These are phyloP conservation scores for Himalopsyche japonica DNA, from an alignment of 2,888 invertebrate genomes.

Conservation along the genomic window DNA sequence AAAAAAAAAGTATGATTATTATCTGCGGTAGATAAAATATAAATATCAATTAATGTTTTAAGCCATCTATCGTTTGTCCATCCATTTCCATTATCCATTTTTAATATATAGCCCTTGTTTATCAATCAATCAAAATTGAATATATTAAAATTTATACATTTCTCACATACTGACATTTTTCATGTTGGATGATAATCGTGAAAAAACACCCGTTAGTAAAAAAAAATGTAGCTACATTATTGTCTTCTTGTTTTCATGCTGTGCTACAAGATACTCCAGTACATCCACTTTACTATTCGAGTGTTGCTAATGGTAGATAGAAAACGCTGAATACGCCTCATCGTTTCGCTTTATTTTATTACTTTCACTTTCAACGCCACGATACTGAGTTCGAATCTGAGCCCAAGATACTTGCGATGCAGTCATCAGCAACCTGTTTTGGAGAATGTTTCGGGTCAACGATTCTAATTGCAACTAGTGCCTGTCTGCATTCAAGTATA, in stretches of 20 bases:
- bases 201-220: too few relatives aligned
- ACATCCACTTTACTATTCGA: background rate
- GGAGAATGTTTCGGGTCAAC: background rate
- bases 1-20: too few relatives aligned
- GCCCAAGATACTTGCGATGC: background rate
- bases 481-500: background rate
- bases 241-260: background rate
- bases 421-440: background rate
- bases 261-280: background rate
- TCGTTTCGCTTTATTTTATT: constrained; percentile 6
- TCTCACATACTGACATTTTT: too few relatives aligned
- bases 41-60: too few relatives aligned
- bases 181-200: too few relatives aligned
- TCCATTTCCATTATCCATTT: too few relatives aligned
- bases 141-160: too few relatives aligned
- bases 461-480: background rate
- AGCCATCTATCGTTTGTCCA: too few relatives aligned
- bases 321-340: background rate
- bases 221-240: too few relatives aligned
- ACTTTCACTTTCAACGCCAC: constrained; percentile 6
- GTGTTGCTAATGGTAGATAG: constrained; percentile 9
- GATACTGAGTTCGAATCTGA: background rate
- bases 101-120: too few relatives aligned
- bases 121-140: too few relatives aligned
- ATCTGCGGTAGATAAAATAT: too few relatives aligned